phyloP scores from a whole-genome alignment of 1,140 invertebrate species.

The Anthonomus grandis region DNA sequence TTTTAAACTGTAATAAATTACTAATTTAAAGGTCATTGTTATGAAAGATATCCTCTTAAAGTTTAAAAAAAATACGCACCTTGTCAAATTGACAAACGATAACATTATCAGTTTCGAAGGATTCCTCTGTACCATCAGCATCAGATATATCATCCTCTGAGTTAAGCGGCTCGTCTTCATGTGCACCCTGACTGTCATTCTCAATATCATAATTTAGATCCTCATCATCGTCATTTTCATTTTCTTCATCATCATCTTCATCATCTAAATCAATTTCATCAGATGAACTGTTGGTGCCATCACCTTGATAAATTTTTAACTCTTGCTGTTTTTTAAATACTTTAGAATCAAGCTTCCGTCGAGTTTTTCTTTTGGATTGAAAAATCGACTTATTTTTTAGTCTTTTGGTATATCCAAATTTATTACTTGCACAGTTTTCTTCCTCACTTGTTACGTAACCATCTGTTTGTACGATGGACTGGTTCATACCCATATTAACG shows the following conservation, averaged over 20 bases:
- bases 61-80: constrained; percentile 16
- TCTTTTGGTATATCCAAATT: no score
- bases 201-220: constrained; percentile 73
- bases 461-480: constrained; percentile 15
- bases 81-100: constrained; percentile 99
- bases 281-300: constrained; percentile 72
- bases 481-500: constrained; percentile 15
- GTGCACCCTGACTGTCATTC: constrained; percentile 66
- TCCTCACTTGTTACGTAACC: constrained; percentile 9
- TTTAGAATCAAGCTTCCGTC: no score
- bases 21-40: not conserved
- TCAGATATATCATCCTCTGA: constrained; percentile 96
- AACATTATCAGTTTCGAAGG: constrained; percentile 97
- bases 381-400: no score
- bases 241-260: constrained; percentile 64
- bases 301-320: constrained; percentile 40
- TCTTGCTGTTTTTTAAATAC: no score
- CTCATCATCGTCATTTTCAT: constrained; percentile 62
- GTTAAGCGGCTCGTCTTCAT: constrained; percentile 84
- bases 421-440: no score
- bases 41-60: not conserved
- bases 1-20: no score
- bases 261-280: constrained; percentile 71
- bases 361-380: no score
- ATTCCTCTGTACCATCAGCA: constrained; percentile 81